Percentiles rank a stretch among this genome's conserved stretches.
Conservation (phyloP, 2,113 vertebrate species). For the Muntiacus muntjak region DNA sequence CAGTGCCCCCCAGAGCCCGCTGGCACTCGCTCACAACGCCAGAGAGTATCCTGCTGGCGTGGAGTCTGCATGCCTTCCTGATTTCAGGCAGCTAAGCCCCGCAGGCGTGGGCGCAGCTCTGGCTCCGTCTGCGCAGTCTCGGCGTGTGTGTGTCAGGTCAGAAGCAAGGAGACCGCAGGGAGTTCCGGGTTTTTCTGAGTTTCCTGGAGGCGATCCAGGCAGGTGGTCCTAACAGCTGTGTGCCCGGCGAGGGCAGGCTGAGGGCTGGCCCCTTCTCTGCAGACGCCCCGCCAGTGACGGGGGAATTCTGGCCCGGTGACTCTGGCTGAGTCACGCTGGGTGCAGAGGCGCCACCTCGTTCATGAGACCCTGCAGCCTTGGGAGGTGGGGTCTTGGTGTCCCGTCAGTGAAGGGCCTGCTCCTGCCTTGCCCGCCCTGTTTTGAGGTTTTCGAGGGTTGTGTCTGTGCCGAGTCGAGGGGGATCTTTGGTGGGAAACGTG, state of each 20-base stretch:
- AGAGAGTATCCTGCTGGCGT: fast-evolving
- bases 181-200: not conserved
- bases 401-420: not conserved
- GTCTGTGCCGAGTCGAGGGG: not conserved
- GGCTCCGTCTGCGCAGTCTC: not conserved
- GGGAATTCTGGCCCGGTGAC: too few species aligned
- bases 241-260: too few species aligned
- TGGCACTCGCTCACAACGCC: fast-evolving
- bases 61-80: too few species aligned
- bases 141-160: not conserved
- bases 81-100: not conserved
- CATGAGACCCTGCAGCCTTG: not conserved
- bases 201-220: not conserved
- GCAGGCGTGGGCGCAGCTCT: not conserved
- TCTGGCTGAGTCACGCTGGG: not conserved
- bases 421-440: not conserved
- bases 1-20: not conserved
- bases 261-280: not conserved
- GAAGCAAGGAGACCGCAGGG: not conserved
- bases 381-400: not conserved
- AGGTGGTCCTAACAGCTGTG: not conserved
- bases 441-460: not conserved
- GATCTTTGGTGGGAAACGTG: not conserved
- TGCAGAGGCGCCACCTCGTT: not conserved
- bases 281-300: not conserved